Base-by-base conservation (phyloP, 1,140 invertebrate species). In the Euschistus heros region DNA sequence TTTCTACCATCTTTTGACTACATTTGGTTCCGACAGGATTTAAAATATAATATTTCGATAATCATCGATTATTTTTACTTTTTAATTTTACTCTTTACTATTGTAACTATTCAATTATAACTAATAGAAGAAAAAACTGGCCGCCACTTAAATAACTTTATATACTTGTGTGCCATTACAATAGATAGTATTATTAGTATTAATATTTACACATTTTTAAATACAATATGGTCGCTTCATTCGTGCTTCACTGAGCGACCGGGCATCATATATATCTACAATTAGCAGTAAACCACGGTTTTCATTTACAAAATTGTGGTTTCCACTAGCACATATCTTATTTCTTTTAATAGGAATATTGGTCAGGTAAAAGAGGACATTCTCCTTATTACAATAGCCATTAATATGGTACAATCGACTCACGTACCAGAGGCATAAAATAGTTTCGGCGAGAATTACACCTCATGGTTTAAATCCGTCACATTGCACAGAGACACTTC, bases 21-120 rank as follows among this genome's bases (percentile, higher is more conserved):
- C 65, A 64, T 69, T 68, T 69, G 68, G 68, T 68, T 69, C 68
- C 68, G 68, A 69, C 68, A 69, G 67, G 64, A 66, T 64, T 69
- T 69, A 69, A 69, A 69, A 67, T 69, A 69, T 67, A 66, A 64
- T 68, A 69, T 69, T 68, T 68, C 47, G 66, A 67, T 64, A 69
- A 67, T 67, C 62, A 65, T 69, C 65, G 67, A 65, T 69, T 67
- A 62, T 60, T 62, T 66, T 68, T 66, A 65, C 46, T 64, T 64
- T 33, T 54, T 54, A 47, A 33, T 33, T 54, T 68, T 64, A 63
- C 55, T 63, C 62, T 66, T 69, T 61, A 69, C 68, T 69, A 69
- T 69, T 69, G 68, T 68, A 67, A 46, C 65, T 66, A 66, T 57
- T 66, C 61, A 66, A 68, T 67, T 66, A 69, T 62, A 62, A 62